A percentile compares a stretch with the other conserved stretches of the same genome.
These are phyloP conservation scores for Caenorhabditis drosophilae DNA, from an alignment of 2,888 invertebrate genomes.

Conservation along the genomic window DNA sequence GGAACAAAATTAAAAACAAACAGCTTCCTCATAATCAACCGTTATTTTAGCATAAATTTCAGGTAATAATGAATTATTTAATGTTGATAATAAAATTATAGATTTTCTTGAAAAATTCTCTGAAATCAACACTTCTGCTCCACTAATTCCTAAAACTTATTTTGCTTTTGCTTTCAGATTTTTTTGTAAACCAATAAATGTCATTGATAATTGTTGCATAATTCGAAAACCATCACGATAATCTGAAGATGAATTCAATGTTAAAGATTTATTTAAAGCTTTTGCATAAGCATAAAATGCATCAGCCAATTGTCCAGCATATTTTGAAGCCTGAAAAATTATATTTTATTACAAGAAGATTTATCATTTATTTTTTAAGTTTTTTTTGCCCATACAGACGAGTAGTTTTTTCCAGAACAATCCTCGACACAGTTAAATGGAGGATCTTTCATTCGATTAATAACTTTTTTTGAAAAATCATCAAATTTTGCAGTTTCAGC, in stretches of 20 bases:
- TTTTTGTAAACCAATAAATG: conserved; percentile 9
- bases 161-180: background rate
- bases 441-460: conserved; percentile 42
- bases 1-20: background rate
- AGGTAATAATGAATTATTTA: conserved; percentile 28
- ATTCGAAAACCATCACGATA: conserved; percentile 24
- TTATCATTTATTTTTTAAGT: no score
- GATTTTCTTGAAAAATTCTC: conserved; percentile 22
- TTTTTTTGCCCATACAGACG: no score
- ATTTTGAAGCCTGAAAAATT: no score
- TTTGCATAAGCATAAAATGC: conserved; percentile 40
- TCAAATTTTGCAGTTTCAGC: conserved; percentile 29
- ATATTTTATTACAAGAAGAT: no score
- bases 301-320: conserved; percentile 35
- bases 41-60: conserved; percentile 19
- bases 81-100: conserved; percentile 21
- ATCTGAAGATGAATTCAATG: conserved; percentile 4
- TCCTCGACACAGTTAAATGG: conserved; percentile 52
- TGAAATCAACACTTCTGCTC: conserved; percentile 27
- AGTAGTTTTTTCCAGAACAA: conserved; percentile 16
- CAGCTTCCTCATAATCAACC: conserved; percentile 12
- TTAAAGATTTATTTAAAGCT: conserved; percentile 27
- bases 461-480: conserved; percentile 48
- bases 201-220: conserved; percentile 22
- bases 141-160: no score